These are phyloP conservation scores for Argyrosomus regius DNA, from an alignment of 2,797 vertebrate genomes.

Conservation along the genomic window DNA sequence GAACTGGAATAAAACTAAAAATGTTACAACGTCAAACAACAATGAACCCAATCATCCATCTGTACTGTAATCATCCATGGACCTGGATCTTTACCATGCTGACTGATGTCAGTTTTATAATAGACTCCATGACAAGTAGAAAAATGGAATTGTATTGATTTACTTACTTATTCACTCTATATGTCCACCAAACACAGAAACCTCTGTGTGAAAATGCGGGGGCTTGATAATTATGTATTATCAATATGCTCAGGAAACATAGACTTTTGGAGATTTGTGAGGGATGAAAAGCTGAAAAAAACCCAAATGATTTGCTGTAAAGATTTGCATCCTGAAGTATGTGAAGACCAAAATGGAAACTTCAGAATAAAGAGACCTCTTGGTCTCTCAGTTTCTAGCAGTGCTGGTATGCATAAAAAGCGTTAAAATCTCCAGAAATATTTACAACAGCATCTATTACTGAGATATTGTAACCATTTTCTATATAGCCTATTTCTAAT, in stretches of 20 bases:
- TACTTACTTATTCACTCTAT: background rate
- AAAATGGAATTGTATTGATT: background rate
- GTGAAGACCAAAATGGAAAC: too few relatives aligned
- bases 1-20: background rate
- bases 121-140: background rate
- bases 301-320: too few relatives aligned
- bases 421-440: background rate
- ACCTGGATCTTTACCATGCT: background rate
- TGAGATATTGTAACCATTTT: background rate
- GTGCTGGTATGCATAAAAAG: background rate
- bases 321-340: background rate
- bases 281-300: too few relatives aligned
- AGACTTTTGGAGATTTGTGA: background rate
- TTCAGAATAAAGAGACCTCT: too few relatives aligned
- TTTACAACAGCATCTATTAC: background rate
- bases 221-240: background rate
- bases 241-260: background rate
- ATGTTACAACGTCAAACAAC: background rate
- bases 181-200: background rate
- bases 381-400: too few relatives aligned
- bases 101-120: background rate
- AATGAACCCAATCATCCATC: background rate
- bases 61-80: too few relatives aligned
- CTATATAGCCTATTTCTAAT: background rate
- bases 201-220: background rate